Percentiles rank a stretch among this genome's conserved stretches.
phyloP scores from a whole-genome alignment of 2,888 invertebrate genomes.

The Formica aserva region DNA sequence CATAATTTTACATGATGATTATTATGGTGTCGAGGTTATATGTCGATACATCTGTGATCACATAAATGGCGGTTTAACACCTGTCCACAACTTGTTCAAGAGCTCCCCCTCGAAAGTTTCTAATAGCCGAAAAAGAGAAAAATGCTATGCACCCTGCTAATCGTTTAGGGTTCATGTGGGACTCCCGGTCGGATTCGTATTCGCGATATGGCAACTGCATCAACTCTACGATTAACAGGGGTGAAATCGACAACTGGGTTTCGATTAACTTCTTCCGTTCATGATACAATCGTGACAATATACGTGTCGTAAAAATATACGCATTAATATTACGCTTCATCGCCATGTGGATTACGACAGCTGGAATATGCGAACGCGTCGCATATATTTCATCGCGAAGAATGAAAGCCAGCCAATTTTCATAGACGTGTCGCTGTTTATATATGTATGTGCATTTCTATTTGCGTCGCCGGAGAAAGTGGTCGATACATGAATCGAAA shows the following conservation, averaged over 20 bases:
- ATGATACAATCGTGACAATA: slow-evolving; percentile 24
- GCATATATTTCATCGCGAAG: slow-evolving; percentile 47
- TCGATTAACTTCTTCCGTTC: slow-evolving; percentile 82
- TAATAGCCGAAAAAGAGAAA: slow-evolving; percentile 65
- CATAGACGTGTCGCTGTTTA: slow-evolving; percentile 61
- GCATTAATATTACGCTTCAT: slow-evolving; percentile 11
- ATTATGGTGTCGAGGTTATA: slow-evolving; percentile 16
- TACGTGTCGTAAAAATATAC: not conserved
- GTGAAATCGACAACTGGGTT: slow-evolving; percentile 67
- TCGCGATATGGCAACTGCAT: slow-evolving; percentile 68
- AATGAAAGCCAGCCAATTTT: slow-evolving; percentile 71
- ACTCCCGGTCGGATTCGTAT: slow-evolving; percentile 48
- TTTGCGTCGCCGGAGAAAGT: slow-evolving; percentile 72
- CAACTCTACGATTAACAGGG: slow-evolving; percentile 66
- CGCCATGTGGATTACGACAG: slow-evolving; percentile 18
- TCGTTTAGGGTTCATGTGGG: slow-evolving; percentile 63
- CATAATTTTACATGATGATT: not conserved
- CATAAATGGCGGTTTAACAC: slow-evolving; percentile 59
- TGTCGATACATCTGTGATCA: slow-evolving; percentile 18
- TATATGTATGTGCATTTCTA: slow-evolving; percentile 65
- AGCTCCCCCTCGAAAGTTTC: slow-evolving; percentile 49
- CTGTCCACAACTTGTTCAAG: slow-evolving; percentile 63
- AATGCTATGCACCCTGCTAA: slow-evolving; percentile 60
- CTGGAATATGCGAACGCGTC: not conserved
- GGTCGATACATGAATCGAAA: slow-evolving; percentile 21